Evolutionary conservation across 2,113 vertebrate genomes (phyloP).

Genomic region (Amphiprion ocellaris): DNA sequence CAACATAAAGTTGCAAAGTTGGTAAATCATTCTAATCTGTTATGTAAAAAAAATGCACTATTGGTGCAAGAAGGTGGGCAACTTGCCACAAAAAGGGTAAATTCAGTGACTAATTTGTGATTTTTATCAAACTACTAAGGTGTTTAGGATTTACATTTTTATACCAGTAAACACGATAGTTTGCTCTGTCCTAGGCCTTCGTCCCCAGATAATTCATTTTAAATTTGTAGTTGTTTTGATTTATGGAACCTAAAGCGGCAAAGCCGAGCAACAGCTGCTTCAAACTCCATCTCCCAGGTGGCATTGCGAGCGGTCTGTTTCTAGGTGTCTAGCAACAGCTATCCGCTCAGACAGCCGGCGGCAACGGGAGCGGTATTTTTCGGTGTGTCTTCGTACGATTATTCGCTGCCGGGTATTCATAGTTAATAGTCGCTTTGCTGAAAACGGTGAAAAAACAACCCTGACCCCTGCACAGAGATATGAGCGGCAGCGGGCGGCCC

Average conservation of each 20-base stretch:
- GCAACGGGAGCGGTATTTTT: constrained; percentile 70
- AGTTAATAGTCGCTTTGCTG: constrained; percentile 56
- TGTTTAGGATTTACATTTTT: not conserved
- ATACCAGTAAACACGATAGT: not conserved
- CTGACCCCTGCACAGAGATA: constrained; percentile 83
- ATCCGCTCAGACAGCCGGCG: constrained; percentile 80
- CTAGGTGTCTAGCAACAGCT: constrained; percentile 82
- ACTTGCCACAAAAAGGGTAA: not conserved
- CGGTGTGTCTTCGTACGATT: constrained; percentile 65
- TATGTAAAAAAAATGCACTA: not conserved
- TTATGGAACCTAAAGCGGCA: constrained; percentile 1
- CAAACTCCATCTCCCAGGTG: constrained; percentile 82
- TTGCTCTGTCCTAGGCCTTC: constrained; percentile 33
- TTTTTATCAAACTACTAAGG: not conserved
- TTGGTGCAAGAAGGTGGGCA: not conserved
- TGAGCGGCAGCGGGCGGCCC: constrained; percentile 88
- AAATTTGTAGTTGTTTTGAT: constrained; percentile 70
- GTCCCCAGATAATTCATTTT: constrained; percentile 30
- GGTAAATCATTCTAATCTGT: no score
- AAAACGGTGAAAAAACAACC: constrained; percentile 63
- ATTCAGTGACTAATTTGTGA: not conserved
- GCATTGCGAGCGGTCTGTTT: constrained; percentile 77
- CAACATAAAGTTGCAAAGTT: no score
- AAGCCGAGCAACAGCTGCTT: constrained; percentile 7
- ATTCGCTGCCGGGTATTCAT: constrained; percentile 54